A percentile compares a stretch with the other conserved stretches of the same genome.
Evolutionary conservation across 2,797 vertebrate species (phyloP).

Genomic region (Meda fulgida): DNA sequence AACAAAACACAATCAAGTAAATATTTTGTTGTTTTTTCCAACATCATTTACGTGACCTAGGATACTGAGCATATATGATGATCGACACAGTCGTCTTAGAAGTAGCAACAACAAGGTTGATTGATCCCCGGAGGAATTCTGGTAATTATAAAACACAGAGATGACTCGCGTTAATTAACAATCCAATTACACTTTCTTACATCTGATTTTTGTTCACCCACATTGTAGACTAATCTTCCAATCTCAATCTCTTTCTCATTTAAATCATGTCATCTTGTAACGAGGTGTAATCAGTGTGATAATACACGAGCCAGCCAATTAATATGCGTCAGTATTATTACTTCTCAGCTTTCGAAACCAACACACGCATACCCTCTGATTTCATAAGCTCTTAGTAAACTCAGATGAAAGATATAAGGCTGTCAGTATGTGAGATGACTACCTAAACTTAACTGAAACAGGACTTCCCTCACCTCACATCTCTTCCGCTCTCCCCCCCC

Average conservation of each 20-base stretch:
- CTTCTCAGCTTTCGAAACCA: constrained; percentile 29
- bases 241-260: constrained; percentile 35
- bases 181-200: constrained; percentile 53
- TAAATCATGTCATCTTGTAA: constrained; percentile 46
- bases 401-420: constrained; percentile 5
- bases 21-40: background rate
- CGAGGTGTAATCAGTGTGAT: constrained; percentile 51
- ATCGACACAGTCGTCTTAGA: constrained; percentile 2
- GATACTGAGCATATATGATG: background rate
- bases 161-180: constrained; percentile 56
- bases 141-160: constrained; percentile 53
- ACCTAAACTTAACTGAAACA: constrained; percentile 62
- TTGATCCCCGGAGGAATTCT: constrained; percentile 44
- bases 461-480: constrained; percentile 73
- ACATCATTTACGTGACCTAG: background rate
- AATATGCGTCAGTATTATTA: constrained; percentile 18
- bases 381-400: constrained; percentile 47
- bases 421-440: background rate
- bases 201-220: constrained; percentile 34
- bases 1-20: background rate
- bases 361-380: constrained; percentile 27
- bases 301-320: constrained; percentile 45
- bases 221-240: constrained; percentile 28
- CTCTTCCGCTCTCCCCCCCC: background rate
- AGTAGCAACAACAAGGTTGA: constrained; percentile 36